Evolutionary conservation across 2,113 vertebrate genomes (phyloP).

Genomic region (Cygnus atratus): DNA sequence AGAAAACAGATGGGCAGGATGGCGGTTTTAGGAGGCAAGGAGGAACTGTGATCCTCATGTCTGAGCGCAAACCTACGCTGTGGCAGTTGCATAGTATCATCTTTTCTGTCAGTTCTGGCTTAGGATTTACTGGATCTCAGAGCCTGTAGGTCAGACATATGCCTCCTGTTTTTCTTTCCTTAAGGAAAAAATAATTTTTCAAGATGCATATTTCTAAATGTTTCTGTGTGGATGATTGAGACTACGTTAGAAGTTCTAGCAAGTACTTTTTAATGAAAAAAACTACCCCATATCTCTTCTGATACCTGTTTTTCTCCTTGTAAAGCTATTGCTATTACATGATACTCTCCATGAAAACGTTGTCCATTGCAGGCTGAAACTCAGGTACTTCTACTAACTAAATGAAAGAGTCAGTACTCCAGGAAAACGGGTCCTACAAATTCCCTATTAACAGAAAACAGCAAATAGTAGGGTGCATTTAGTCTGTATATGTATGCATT

Average conservation of each 20-base stretch:
- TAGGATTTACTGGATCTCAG: background rate
- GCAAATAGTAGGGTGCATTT: background rate
- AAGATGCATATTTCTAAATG: background rate
- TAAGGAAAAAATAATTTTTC: background rate
- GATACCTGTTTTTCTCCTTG: background rate
- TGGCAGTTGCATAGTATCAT: slow-evolving; percentile 9
- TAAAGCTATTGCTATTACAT: background rate
- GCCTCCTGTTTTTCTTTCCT: background rate
- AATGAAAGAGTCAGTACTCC: background rate
- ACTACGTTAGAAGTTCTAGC: background rate
- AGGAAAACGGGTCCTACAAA: background rate
- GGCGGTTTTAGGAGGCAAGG: slow-evolving; percentile 7
- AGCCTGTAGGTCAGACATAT: background rate
- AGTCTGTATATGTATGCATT: background rate
- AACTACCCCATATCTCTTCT: background rate
- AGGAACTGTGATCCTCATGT: slow-evolving; percentile 18
- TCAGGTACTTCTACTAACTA: background rate
- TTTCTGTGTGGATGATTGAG: background rate
- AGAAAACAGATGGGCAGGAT: slow-evolving; percentile 45
- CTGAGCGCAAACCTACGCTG: background rate
- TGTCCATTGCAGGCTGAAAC: background rate
- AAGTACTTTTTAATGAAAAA: background rate
- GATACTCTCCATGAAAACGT: background rate
- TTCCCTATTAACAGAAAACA: background rate
- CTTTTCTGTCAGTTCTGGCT: background rate